These are phyloP conservation scores for Microcebus murinus DNA, from an alignment of 2,113 vertebrate genomes.

Conservation along the genomic window DNA sequence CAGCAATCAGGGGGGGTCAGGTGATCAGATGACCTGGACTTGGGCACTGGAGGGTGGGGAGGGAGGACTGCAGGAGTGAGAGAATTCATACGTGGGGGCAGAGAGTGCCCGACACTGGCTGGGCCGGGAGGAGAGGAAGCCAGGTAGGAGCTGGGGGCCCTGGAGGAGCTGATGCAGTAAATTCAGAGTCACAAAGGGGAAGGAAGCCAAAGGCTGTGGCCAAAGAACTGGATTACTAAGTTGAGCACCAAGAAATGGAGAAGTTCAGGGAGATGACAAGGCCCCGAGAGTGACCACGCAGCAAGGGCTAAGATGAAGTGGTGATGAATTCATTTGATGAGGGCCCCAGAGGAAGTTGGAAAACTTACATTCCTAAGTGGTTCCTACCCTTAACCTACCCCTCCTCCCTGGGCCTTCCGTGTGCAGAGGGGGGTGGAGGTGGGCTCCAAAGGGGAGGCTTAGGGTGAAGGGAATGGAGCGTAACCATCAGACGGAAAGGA, in stretches of 20 bases:
- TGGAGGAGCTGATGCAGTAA: not conserved
- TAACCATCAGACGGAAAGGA: not conserved
- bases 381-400: not conserved
- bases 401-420: not conserved
- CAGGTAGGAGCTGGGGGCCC: not conserved
- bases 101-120: not conserved
- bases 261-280: constrained; percentile 48
- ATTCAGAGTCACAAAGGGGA: not conserved
- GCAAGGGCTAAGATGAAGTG: no score
- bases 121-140: not conserved
- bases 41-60: not conserved
- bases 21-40: not conserved
- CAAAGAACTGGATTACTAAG: constrained; percentile 17
- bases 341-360: not conserved
- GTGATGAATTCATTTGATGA: not conserved
- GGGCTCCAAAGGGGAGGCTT: not conserved
- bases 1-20: not conserved
- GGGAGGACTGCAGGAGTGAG: not conserved
- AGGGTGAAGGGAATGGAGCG: not conserved
- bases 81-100: not conserved
- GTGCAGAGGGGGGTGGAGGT: not conserved
- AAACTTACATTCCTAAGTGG: not conserved
- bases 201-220: not conserved
- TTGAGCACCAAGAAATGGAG: not conserved
- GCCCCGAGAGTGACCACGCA: not conserved